These are phyloP conservation scores for Drosophila monieri DNA, from an alignment of 2,888 invertebrate species.

Conservation along the genomic window DNA sequence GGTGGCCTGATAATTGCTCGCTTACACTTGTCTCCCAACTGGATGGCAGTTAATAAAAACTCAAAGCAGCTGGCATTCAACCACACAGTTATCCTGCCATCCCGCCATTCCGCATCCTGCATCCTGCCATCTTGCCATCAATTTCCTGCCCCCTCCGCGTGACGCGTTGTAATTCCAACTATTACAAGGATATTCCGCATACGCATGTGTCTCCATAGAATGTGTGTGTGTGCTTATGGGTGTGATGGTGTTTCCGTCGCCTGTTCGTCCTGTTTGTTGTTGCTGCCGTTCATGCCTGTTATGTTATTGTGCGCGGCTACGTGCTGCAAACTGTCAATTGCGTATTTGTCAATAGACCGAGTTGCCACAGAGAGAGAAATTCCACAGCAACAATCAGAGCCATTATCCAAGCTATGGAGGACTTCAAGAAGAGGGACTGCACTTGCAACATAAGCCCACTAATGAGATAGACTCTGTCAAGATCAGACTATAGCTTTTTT, in stretches of 20 bases:
- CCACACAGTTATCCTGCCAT: constrained; percentile 21
- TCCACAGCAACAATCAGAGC: not conserved
- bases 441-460: too few species aligned
- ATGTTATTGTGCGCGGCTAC: constrained; percentile 55
- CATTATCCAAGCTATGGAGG: too few species aligned
- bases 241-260: constrained; percentile 9
- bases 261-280: constrained; percentile 37
- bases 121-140: constrained; percentile 31
- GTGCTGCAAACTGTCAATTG: constrained; percentile 68
- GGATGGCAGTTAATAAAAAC: constrained; percentile 48
- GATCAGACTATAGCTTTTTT: not conserved
- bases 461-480: not conserved
- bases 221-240: constrained; percentile 10
- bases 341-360: constrained; percentile 65
- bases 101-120: constrained; percentile 23
- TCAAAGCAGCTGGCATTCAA: constrained; percentile 52
- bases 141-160: constrained; percentile 29
- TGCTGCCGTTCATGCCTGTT: constrained; percentile 49
- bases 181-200: constrained; percentile 50
- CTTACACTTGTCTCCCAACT: constrained; percentile 35
- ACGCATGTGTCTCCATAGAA: not conserved
- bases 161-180: constrained; percentile 60
- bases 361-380: constrained; percentile 3
- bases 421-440: too few species aligned
- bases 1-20: constrained; percentile 39